phyloP scores from a whole-genome alignment of 2,113 vertebrate species.

The Lepisosteus osseus region DNA sequence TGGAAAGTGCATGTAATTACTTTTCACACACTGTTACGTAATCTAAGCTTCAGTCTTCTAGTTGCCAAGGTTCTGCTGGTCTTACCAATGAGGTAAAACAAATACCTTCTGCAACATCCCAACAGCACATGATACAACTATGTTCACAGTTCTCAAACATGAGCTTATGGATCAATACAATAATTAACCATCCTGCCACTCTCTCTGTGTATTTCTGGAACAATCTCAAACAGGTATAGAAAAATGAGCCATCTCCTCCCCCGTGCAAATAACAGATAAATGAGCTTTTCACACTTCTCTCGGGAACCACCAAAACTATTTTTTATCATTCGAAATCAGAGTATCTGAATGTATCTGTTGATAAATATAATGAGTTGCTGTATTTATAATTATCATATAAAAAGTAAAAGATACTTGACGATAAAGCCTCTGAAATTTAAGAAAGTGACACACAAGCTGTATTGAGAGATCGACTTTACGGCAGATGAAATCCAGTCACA shows the following conservation, averaged over 20 bases:
- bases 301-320: no score
- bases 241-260: constrained; percentile 9
- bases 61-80: no score
- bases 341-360: neutral
- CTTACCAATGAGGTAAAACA: no score
- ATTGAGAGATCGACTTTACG: constrained; percentile 26
- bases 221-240: neutral
- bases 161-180: neutral
- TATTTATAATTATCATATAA: constrained; percentile 19
- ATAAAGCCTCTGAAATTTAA: neutral
- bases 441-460: constrained; percentile 28
- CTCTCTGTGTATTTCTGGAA: constrained; percentile 1
- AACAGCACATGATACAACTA: no score
- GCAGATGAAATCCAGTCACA: constrained; percentile 32
- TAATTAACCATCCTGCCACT: constrained; percentile 5
- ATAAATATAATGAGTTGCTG: constrained; percentile 9
- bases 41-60: no score
- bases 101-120: no score
- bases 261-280: neutral
- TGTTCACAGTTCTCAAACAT: constrained; percentile 7
- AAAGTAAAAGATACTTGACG: constrained; percentile 16
- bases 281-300: neutral
- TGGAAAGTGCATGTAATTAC: no score
- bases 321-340: no score
- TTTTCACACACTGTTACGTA: no score